Evolutionary conservation across 2,797 vertebrate genomes (phyloP), one percentile per base, ranked within the genome.

Genomic region (Tinamus major): DNA sequence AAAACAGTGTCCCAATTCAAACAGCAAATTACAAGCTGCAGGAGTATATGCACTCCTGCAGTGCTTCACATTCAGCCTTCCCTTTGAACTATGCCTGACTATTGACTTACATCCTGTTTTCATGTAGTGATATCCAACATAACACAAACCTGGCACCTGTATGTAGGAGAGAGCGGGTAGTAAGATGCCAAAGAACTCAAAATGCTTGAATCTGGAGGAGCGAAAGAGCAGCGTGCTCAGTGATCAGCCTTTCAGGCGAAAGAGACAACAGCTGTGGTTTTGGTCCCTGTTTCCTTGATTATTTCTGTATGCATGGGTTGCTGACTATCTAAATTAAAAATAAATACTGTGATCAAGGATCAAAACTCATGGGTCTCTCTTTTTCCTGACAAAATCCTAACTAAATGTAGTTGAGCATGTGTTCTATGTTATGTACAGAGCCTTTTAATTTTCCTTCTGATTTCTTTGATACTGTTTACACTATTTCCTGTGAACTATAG

Each of bases 341-440:
- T 29, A 65, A 49, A 80, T n/a, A 9, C 49, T 42, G 8, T 62
- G 15, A 69, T 58, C 24, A 71, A 62, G 9, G 3, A 41, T 26
- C 6, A 0, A 0, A 81, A 80, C 5, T 71, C 6, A 26, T 20
- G 2, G 4, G 1, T 70, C 9, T 3, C 7, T 33, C 29, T 1
- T 55, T 85, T 85, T 62, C 16, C 37, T 49, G 69, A 44, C 14
- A 88, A 75, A 69, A 2, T 3, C 31, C 63, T 70, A 63, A 37
- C 33, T 42, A 91, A 87, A 63, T 82, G 7, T 2, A 19, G 63
- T 7, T n/a, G 6, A 80, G 78, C 53, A 87, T 91, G 4, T 35
- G n/a, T 33, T 2, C 5, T 37, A 37, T 55, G 55, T 24, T 63
- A 48, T 1, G 0, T 64, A 3, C 6, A 56, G 2, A 51, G 29